Evolutionary conservation across 2,888 invertebrate species (phyloP).

Genomic region (Chymomyza caudatula): DNA sequence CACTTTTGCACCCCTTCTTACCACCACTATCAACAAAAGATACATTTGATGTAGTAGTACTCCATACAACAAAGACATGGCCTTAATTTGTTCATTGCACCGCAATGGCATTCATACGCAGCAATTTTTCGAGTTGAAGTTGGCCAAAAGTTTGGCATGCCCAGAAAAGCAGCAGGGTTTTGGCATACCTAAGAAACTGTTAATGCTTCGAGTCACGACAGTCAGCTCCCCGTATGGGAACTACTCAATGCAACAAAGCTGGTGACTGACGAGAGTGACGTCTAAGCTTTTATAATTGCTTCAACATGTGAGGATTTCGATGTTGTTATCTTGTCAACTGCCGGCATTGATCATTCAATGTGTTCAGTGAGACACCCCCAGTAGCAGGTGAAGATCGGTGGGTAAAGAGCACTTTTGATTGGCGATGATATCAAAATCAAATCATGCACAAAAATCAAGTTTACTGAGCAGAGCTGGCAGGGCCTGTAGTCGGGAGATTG

Average conservation of each 20-base stretch:
- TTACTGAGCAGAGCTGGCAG: slow-evolving; percentile 11
- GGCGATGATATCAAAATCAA: slow-evolving; percentile 14
- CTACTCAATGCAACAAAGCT: too few species aligned
- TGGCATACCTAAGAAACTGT: neutral
- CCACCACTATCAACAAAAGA: neutral
- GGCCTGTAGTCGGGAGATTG: neutral
- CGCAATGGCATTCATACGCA: neutral
- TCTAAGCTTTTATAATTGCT: neutral
- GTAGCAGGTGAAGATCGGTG: neutral
- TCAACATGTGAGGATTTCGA: neutral
- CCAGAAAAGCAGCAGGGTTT: neutral
- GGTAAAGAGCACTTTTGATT: slow-evolving; percentile 14
- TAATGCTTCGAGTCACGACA: neutral
- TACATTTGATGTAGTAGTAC: neutral
- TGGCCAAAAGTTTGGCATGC: neutral
- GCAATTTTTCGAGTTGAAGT: neutral
- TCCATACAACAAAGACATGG: neutral
- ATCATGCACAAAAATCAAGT: slow-evolving; percentile 14
- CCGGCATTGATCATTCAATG: neutral
- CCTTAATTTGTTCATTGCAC: neutral
- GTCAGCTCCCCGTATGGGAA: too few species aligned
- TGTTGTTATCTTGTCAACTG: neutral
- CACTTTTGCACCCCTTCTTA: neutral
- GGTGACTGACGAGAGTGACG: neutral
- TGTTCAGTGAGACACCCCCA: neutral